Conservation (phyloP, 1,140 invertebrate genomes). For the Bombus cullumanus region DNA sequence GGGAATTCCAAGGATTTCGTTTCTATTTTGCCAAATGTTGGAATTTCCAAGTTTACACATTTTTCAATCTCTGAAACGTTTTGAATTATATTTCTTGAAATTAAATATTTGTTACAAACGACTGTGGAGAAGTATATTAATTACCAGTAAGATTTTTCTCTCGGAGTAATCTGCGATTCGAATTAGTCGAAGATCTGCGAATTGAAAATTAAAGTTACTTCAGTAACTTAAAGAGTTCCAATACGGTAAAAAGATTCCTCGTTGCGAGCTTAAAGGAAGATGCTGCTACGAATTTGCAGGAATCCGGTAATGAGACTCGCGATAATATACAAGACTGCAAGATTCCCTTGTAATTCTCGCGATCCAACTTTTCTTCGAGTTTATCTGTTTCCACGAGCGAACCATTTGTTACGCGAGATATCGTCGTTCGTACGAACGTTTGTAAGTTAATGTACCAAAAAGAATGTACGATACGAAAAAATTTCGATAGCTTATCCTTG, state of each 20-base stretch:
- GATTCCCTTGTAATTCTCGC: background rate
- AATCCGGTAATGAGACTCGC: background rate
- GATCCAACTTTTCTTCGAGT: background rate
- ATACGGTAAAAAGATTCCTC: background rate
- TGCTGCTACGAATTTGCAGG: background rate
- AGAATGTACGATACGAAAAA: background rate
- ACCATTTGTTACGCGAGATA: conserved; percentile 4
- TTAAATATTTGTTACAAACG: background rate
- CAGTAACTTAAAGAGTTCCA: background rate
- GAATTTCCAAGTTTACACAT: too few species aligned
- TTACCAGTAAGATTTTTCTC: background rate
- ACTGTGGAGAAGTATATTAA: background rate
- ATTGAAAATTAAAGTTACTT: background rate
- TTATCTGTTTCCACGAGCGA: background rate
- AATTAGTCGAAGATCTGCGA: background rate
- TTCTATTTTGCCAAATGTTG: background rate
- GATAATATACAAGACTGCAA: background rate
- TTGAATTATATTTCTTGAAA: too few species aligned
- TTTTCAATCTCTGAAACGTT: too few species aligned
- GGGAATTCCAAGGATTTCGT: background rate
- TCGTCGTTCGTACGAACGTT: background rate
- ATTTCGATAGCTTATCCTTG: background rate
- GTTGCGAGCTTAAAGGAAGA: background rate
- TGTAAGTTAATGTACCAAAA: conserved; percentile 6
- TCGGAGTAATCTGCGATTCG: background rate